These are phyloP conservation scores for Diplogasteroides magnus DNA, from an alignment of 1,140 invertebrate species.

Conservation along the genomic window DNA sequence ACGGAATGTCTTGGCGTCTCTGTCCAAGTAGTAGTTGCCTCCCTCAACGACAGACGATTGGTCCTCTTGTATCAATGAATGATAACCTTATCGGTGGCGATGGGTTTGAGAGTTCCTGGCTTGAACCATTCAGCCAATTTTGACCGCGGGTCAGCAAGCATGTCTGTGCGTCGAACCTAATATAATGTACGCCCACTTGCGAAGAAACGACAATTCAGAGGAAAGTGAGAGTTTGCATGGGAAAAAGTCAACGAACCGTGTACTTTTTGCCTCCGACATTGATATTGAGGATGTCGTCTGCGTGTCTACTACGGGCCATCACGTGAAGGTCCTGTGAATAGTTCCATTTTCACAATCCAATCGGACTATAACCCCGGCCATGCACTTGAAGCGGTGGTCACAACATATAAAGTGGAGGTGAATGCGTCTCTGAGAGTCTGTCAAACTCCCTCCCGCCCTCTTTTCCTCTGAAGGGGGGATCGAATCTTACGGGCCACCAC, in stretches of 20 bases:
- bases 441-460: too few species aligned
- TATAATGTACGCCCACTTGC: too few species aligned
- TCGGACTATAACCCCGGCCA: too few species aligned
- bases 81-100: slow-evolving; percentile 45
- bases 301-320: slow-evolving; percentile 31
- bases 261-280: slow-evolving; percentile 54
- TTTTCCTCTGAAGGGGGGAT: too few species aligned
- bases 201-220: slow-evolving; percentile 2
- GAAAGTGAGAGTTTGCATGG: neutral
- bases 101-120: slow-evolving; percentile 36
- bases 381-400: too few species aligned
- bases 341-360: too few species aligned
- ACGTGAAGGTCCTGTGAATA: slow-evolving; percentile 4
- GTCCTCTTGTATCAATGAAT: too few species aligned
- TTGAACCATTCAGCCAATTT: slow-evolving; percentile 47
- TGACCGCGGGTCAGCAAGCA: slow-evolving; percentile 50
- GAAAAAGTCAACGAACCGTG: slow-evolving; percentile 33
- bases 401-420: too few species aligned
- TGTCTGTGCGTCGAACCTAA: slow-evolving; percentile 50
- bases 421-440: too few species aligned
- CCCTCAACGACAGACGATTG: too few species aligned
- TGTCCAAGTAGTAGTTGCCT: slow-evolving; percentile 48
- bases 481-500: too few species aligned
- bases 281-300: slow-evolving; percentile 48
- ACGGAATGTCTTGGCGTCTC: slow-evolving; percentile 50